A percentile compares a stretch with the other conserved stretches of the same genome.
phyloP scores from a whole-genome alignment of 2,113 vertebrate species.

The Marmota flaviventris region DNA sequence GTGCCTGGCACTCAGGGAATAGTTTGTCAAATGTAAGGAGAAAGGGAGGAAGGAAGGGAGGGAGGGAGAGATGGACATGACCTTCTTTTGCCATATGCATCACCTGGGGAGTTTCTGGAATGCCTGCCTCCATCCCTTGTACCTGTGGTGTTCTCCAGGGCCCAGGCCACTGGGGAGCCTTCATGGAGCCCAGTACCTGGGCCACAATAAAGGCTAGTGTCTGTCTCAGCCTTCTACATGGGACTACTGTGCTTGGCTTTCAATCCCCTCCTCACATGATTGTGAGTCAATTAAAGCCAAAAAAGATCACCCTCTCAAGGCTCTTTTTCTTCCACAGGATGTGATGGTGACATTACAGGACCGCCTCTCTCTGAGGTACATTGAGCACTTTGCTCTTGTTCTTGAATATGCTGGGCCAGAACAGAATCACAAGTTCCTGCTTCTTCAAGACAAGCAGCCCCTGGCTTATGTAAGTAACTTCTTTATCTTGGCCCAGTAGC shows the following conservation, averaged over 20 bases:
- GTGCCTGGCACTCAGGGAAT: neutral
- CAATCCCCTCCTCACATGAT: neutral
- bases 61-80: neutral
- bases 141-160: neutral
- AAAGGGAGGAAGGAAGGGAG: too few relatives aligned
- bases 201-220: neutral
- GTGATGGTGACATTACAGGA: slow-evolving; percentile 98
- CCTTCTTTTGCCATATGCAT: neutral
- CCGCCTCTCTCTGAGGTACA: slow-evolving; percentile 97
- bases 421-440: slow-evolving; percentile 94
- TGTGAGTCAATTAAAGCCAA: neutral
- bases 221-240: slow-evolving; percentile 27
- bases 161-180: neutral
- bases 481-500: slow-evolving; percentile 22
- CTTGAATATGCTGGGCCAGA: slow-evolving; percentile 96
- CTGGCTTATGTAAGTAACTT: slow-evolving; percentile 94
- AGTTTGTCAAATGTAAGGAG: neutral
- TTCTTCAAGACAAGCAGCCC: slow-evolving; percentile 97
- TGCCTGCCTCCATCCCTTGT: neutral
- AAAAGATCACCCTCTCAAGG: slow-evolving; percentile 30
- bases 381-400: slow-evolving; percentile 98
- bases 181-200: neutral
- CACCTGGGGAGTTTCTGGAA: neutral
- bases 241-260: neutral
- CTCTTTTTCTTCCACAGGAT: slow-evolving; percentile 89